phyloP scores from a whole-genome alignment of 2,113 vertebrate genomes.

The Excalfactoria chinensis region DNA sequence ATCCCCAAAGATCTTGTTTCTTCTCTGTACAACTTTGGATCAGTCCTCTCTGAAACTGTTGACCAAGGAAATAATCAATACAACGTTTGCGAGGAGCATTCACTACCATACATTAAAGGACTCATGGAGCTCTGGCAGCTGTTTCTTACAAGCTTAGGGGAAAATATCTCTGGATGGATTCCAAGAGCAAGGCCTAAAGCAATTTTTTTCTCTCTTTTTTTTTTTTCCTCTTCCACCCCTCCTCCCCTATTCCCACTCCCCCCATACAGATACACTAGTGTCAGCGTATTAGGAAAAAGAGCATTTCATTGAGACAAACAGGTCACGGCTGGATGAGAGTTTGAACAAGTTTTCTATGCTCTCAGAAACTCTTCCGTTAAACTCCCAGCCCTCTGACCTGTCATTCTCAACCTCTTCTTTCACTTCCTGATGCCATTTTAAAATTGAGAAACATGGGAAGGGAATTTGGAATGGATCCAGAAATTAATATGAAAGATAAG shows the following conservation, averaged over 20 bases:
- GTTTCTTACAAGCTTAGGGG: not conserved
- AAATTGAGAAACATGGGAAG: not conserved
- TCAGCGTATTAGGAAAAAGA: slow-evolving; percentile 6
- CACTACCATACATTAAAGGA: not conserved
- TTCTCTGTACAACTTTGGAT: not conserved
- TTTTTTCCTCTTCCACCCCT: not conserved
- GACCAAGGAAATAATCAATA: not conserved
- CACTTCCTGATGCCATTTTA: not conserved
- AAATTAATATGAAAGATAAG: not conserved
- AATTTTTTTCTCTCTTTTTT: too few species aligned
- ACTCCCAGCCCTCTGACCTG: not conserved
- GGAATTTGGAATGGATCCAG: not conserved
- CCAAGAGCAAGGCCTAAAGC: not conserved
- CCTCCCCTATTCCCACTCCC: too few species aligned
- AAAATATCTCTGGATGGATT: slow-evolving; percentile 27
- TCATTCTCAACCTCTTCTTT: not conserved
- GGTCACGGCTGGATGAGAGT: not conserved
- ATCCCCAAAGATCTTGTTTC: not conserved
- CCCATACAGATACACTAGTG: not conserved
- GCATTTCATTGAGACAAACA: not conserved
- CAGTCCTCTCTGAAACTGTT: not conserved
- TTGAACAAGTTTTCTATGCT: not conserved
- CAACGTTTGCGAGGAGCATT: not conserved
- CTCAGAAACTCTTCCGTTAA: not conserved
- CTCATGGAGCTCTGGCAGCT: slow-evolving; percentile 34